phyloP scores from a whole-genome alignment of 2,888 invertebrate genomes.

The Spicauda simplicius region DNA sequence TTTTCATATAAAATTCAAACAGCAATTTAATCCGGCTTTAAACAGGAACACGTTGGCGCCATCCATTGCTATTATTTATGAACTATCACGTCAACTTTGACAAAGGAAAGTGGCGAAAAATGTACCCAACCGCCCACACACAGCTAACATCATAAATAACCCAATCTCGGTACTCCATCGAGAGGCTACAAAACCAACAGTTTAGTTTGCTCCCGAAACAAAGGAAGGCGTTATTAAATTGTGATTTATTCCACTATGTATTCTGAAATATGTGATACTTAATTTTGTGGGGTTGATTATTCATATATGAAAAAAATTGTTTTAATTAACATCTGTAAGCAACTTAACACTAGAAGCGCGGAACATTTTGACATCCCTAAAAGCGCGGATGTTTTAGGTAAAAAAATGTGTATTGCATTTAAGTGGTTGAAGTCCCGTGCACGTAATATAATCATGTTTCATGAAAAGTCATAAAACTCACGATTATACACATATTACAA shows the following conservation, averaged over 20 bases:
- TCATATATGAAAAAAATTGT: not conserved
- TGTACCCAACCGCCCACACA: not conserved
- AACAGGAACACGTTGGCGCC: not conserved
- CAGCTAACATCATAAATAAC: conserved; percentile 22
- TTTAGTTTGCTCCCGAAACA: conserved; percentile 16
- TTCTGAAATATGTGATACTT: conserved; percentile 1
- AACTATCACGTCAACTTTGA: conserved; percentile 16
- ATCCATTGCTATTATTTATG: conserved; percentile 10
- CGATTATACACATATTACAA: no score
- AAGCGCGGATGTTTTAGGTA: no score
- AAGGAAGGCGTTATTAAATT: conserved; percentile 12
- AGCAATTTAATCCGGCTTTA: no score
- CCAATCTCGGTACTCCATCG: conserved; percentile 19
- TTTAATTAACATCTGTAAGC: no score
- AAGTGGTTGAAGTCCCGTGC: no score
- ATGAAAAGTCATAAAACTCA: no score
- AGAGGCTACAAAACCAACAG: conserved; percentile 9
- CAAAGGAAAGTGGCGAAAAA: conserved; percentile 9
- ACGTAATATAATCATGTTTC: no score
- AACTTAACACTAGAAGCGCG: no score
- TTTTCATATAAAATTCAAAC: no score
- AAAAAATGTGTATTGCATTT: no score
- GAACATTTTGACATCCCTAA: no score
- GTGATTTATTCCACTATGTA: conserved; percentile 15
- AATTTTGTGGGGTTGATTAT: not conserved